A percentile compares a stretch with the other conserved stretches of the same genome.
phyloP scores from a whole-genome alignment of 1,140 invertebrate species.

The Cydia strobilella region DNA sequence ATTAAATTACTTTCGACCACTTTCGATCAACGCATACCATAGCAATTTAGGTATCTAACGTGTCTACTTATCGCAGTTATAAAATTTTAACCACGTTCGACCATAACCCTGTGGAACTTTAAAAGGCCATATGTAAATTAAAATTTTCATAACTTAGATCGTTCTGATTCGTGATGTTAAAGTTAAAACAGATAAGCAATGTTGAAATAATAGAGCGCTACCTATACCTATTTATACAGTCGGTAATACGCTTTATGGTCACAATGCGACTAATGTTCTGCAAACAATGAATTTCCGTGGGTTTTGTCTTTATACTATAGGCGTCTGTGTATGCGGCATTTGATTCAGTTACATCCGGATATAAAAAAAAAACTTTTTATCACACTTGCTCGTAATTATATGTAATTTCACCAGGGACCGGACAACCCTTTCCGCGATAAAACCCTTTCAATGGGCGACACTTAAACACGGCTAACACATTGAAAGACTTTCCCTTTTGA shows the following conservation, averaged over 20 bases:
- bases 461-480: too few species aligned
- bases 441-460: too few species aligned
- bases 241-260: background rate
- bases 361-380: too few species aligned
- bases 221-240: constrained; percentile 4
- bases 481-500: too few species aligned
- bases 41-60: background rate
- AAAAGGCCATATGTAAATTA: constrained; percentile 3
- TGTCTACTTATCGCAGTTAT: constrained; percentile 2
- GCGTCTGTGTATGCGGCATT: background rate
- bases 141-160: background rate
- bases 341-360: background rate
- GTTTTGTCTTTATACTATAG: background rate
- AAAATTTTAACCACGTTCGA: background rate
- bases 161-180: constrained; percentile 6
- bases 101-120: background rate
- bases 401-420: too few species aligned
- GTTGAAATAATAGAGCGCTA: constrained; percentile 24
- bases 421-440: too few species aligned
- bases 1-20: background rate
- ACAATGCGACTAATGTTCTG: constrained; percentile 8
- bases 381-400: too few species aligned
- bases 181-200: constrained; percentile 11
- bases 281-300: constrained; percentile 23
- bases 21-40: background rate